Conservation (phyloP, 2,797 vertebrate genomes). For the Antennarius maculatus region DNA sequence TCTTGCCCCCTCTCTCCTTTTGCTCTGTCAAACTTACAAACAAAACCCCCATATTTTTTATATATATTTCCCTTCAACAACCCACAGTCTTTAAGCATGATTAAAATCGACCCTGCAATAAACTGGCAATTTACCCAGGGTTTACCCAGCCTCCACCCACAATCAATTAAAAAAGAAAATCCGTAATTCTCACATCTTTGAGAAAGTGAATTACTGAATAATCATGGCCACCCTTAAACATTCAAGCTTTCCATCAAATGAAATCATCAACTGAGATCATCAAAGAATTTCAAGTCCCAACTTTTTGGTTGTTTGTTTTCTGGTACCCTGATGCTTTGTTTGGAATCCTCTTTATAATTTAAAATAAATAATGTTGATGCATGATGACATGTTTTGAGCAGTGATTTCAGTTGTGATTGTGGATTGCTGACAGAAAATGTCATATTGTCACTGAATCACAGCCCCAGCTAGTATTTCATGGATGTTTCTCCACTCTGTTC, state of each 20-base stretch:
- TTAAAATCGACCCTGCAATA: slow-evolving; percentile 47
- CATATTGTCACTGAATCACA: too few relatives aligned
- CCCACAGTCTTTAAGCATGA: slow-evolving; percentile 40
- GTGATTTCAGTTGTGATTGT: neutral
- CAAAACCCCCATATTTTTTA: slow-evolving; percentile 16
- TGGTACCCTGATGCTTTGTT: neutral
- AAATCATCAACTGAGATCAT: neutral
- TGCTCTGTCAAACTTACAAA: slow-evolving; percentile 20
- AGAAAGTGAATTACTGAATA: too few relatives aligned
- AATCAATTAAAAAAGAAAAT: too few relatives aligned
- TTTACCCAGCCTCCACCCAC: too few relatives aligned
- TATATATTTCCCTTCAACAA: slow-evolving; percentile 12
- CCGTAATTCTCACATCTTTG: too few relatives aligned
- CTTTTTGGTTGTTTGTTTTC: neutral
- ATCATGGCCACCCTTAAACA: neutral
- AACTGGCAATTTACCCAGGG: too few relatives aligned
- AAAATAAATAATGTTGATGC: neutral
- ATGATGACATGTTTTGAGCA: neutral
- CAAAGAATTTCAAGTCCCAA: too few relatives aligned
- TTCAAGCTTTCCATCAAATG: slow-evolving; percentile 28
- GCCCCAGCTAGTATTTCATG: neutral
- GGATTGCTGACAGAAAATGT: neutral
- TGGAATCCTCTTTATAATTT: neutral
- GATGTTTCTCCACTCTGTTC: neutral
- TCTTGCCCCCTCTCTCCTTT: slow-evolving; percentile 24